Percentiles rank a stretch among this genome's conserved stretches.
Evolutionary conservation across 2,797 vertebrate species (phyloP).

Genomic region (Liasis olivaceus): DNA sequence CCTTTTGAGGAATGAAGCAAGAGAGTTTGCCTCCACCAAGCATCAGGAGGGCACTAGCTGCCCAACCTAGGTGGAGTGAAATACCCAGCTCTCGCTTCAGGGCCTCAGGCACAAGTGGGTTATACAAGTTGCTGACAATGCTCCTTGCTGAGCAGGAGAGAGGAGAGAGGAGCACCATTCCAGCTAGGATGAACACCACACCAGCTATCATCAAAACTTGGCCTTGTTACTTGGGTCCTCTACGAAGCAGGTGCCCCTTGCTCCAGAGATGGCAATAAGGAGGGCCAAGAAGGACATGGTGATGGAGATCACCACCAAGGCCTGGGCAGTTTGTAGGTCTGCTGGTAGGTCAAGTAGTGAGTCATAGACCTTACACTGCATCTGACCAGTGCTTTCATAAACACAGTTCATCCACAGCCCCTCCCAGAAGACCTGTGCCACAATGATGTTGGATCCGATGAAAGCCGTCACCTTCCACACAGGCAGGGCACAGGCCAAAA

Average conservation of each 20-base stretch:
- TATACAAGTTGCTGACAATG: constrained; percentile 85
- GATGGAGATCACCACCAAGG: constrained; percentile 81
- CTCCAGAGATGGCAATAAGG: constrained; percentile 78
- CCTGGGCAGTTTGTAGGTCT: constrained; percentile 80
- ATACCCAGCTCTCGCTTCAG: constrained; percentile 86
- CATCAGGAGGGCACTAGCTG: constrained; percentile 79
- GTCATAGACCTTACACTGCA: constrained; percentile 88
- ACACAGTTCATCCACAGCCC: constrained; percentile 89
- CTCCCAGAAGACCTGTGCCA: constrained; percentile 89
- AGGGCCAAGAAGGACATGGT: constrained; percentile 77
- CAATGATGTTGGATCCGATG: constrained; percentile 84
- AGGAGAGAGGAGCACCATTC: constrained; percentile 74
- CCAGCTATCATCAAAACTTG: constrained; percentile 76
- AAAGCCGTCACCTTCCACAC: constrained; percentile 89
- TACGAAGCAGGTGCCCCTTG: constrained; percentile 82
- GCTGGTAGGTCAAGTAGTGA: constrained; percentile 84
- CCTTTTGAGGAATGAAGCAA: constrained; percentile 69
- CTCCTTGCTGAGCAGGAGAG: constrained; percentile 84
- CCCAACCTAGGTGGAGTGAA: constrained; percentile 85
- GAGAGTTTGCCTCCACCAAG: constrained; percentile 79
- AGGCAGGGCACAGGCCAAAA: constrained; percentile 85
- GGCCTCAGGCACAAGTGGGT: constrained; percentile 82
- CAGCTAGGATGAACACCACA: constrained; percentile 75
- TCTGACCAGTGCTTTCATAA: constrained; percentile 83
- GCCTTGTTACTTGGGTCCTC: constrained; percentile 72